Evolutionary conservation across 2,797 vertebrate genomes (phyloP).

Genomic region (Pantherophis alleghaniensis): DNA sequence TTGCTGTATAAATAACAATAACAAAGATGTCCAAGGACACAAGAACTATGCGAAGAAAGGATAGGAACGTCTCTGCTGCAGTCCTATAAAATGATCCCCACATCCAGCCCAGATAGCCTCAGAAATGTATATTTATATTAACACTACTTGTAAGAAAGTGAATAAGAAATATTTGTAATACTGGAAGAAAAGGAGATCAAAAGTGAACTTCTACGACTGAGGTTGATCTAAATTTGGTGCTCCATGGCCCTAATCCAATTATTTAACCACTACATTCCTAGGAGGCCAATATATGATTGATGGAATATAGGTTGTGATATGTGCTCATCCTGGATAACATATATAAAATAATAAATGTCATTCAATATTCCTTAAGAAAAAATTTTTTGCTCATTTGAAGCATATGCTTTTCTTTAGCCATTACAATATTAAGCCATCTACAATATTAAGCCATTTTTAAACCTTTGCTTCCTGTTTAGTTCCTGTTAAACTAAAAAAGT

Average conservation of each 20-base stretch:
- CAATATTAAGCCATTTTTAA: slow-evolving; percentile 23
- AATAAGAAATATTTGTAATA: background rate
- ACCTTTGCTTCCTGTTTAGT: background rate
- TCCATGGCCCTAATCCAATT: background rate
- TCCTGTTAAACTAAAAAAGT: slow-evolving; percentile 6
- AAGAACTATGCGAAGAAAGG: background rate
- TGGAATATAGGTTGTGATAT: background rate
- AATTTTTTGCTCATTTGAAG: background rate
- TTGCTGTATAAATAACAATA: background rate
- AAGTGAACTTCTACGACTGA: background rate
- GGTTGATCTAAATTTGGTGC: background rate
- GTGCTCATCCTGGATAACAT: background rate
- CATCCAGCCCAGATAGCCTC: background rate
- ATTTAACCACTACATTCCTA: background rate
- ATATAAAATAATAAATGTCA: slow-evolving; percentile 22
- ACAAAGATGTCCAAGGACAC: background rate
- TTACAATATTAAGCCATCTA: background rate
- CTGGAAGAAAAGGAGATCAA: background rate
- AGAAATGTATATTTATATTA: background rate
- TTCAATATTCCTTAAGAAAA: slow-evolving; percentile 7
- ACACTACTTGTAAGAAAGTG: background rate
- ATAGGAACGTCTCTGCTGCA: background rate
- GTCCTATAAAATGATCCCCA: background rate
- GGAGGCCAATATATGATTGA: background rate
- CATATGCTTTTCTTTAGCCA: slow-evolving; percentile 16